Conservation (phyloP, 2,888 invertebrate species). For the Hydropsyche betteni region DNA sequence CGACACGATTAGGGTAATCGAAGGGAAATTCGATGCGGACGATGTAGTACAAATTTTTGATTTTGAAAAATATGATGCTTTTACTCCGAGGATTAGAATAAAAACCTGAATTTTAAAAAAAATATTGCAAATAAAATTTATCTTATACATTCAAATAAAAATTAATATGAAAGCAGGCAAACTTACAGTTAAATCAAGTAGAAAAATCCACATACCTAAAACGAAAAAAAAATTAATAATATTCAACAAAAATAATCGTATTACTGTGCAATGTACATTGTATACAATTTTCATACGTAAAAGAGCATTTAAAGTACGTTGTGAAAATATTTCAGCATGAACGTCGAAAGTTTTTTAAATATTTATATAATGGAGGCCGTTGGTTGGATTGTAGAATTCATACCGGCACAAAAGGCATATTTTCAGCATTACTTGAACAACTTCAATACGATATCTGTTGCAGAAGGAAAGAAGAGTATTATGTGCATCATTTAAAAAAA, state of each 20-base stretch:
- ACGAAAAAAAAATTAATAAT: neutral
- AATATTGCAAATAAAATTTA: neutral
- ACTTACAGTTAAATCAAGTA: neutral
- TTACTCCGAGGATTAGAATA: too few species aligned
- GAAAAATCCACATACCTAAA: neutral
- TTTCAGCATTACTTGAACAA: constrained; percentile 13
- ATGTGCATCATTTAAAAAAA: constrained; percentile 26
- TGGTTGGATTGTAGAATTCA: constrained; percentile 11
- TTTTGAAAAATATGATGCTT: too few species aligned
- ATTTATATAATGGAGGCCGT: constrained; percentile 27
- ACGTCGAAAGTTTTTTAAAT: constrained; percentile 30
- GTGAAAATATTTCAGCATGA: constrained; percentile 1
- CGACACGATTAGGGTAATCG: too few species aligned
- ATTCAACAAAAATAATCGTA: neutral
- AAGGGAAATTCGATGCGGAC: too few species aligned
- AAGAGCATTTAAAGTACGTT: constrained; percentile 12
- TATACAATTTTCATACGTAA: neutral
- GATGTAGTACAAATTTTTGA: too few species aligned
- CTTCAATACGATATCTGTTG: constrained; percentile 26
- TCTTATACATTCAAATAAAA: neutral
- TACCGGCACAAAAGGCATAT: constrained; percentile 22
- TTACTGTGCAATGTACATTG: neutral
- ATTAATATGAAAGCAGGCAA: too few species aligned
- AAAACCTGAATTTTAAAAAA: too few species aligned
- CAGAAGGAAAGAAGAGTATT: constrained; percentile 18